Evolutionary conservation across 1,140 invertebrate genomes (phyloP).

Genomic region (Calliphora vicina): DNA sequence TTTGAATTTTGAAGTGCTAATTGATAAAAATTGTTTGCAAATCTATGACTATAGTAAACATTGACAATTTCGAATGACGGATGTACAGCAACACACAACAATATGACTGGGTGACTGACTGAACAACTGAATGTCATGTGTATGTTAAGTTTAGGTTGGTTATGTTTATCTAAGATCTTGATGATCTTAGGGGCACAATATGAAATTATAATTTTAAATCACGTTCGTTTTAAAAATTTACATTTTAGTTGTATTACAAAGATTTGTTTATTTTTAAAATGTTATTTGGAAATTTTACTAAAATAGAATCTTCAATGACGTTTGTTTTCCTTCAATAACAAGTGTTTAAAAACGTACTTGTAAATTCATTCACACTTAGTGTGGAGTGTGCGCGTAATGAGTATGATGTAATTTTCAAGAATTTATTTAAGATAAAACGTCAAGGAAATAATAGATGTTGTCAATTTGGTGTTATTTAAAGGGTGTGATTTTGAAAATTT

Average conservation of each 20-base stretch:
- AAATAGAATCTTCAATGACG: not conserved
- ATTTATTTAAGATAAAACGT: not conserved
- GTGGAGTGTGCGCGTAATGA: not conserved
- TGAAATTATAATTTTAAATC: not conserved
- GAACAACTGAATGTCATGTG: not conserved
- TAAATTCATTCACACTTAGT: not conserved
- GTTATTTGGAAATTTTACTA: not conserved
- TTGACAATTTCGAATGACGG: not conserved
- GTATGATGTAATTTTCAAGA: not conserved
- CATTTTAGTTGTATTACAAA: not conserved
- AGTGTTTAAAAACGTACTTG: not conserved
- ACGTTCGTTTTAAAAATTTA: not conserved
- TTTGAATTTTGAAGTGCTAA: slow-evolving; percentile 16
- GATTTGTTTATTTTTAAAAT: not conserved
- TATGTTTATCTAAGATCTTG: not conserved
- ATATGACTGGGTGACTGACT: not conserved
- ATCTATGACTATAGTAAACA: not conserved
- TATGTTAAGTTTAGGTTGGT: not conserved
- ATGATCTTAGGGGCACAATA: not conserved
- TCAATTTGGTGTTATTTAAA: not conserved
- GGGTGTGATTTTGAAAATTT: not conserved
- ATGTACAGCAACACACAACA: too few relatives aligned
- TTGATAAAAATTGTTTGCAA: slow-evolving; percentile 24
- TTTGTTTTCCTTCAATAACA: not conserved
- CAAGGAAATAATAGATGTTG: not conserved